Evolutionary conservation across 2,888 invertebrate genomes (phyloP).

Genomic region (Drosophila colorata): DNA sequence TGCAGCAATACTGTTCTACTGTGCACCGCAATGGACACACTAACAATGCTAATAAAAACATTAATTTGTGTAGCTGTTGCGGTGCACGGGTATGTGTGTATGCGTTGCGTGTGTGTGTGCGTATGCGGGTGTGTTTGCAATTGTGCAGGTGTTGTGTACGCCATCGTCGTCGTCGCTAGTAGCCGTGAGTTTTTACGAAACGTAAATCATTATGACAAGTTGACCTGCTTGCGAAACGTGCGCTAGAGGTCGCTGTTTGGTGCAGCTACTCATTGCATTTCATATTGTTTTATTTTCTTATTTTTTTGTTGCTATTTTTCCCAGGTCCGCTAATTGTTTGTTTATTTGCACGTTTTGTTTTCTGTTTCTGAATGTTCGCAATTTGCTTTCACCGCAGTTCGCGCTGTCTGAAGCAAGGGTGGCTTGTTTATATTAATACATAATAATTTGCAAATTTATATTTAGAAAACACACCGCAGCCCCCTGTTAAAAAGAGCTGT

Average conservation of each 20-base stretch:
- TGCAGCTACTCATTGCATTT: slow-evolving; percentile 13
- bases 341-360: slow-evolving; percentile 65
- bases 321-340: slow-evolving; percentile 71
- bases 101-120: slow-evolving; percentile 12
- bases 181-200: slow-evolving; percentile 58
- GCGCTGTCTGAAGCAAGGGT: slow-evolving; percentile 11
- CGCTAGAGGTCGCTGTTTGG: slow-evolving; percentile 40
- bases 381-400: slow-evolving; percentile 33
- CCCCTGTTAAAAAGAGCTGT: slow-evolving; percentile 1
- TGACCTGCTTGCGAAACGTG: slow-evolving; percentile 69
- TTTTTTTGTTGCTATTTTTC: slow-evolving; percentile 19
- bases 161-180: slow-evolving; percentile 28
- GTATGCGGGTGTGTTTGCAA: slow-evolving; percentile 27
- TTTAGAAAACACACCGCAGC: slow-evolving; percentile 14
- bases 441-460: slow-evolving; percentile 36
- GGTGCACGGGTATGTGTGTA: slow-evolving; percentile 12
- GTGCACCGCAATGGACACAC: slow-evolving; percentile 44
- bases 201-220: slow-evolving; percentile 77
- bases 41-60: slow-evolving; percentile 70
- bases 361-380: slow-evolving; percentile 44
- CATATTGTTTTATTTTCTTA: slow-evolving; percentile 9
- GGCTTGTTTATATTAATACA: slow-evolving; percentile 53
- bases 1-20: slow-evolving; percentile 23
- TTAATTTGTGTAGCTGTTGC: slow-evolving; percentile 55
- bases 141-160: slow-evolving; percentile 61